Conservation (phyloP, 2,113 vertebrate genomes). For the Colossoma macropomum region DNA sequence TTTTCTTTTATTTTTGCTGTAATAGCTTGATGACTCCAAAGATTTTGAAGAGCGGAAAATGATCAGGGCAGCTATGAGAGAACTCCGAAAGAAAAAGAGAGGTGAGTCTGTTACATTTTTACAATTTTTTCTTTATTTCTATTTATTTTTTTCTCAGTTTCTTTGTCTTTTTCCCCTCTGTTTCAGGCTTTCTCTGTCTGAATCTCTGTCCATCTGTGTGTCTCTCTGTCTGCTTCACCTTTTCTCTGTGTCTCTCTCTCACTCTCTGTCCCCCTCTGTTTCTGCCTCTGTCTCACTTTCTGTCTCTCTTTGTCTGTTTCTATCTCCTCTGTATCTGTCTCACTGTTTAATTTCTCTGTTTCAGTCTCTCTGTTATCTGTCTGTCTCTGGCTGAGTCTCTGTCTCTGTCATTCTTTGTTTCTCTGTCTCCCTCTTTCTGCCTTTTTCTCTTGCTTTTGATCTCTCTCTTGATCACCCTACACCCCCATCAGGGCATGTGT, state of each 20-base stretch:
- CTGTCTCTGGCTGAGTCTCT: no score
- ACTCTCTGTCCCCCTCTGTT: not conserved
- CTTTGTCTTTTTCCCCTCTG: not conserved
- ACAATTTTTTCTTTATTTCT: no score
- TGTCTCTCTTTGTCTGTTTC: not conserved
- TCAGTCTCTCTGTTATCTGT: no score
- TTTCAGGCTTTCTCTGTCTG: not conserved
- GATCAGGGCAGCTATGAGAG: slow-evolving; percentile 92
- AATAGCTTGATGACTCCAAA: slow-evolving; percentile 87
- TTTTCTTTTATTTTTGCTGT: slow-evolving; percentile 31
- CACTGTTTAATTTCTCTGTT: no score
- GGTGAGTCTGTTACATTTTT: slow-evolving; percentile 70
- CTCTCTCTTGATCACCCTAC: not conserved
- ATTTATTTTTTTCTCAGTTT: not conserved
- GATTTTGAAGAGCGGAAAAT: slow-evolving; percentile 93
- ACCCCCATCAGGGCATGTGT: not conserved
- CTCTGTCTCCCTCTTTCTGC: not conserved
- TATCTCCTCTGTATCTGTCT: not conserved
- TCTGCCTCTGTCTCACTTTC: not conserved
- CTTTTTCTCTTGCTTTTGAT: not conserved
- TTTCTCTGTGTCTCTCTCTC: no score
- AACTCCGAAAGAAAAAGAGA: slow-evolving; percentile 94
- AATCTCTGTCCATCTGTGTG: no score
- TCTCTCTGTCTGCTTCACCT: no score
- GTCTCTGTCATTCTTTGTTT: not conserved